Evolutionary conservation across 2,888 invertebrate species (phyloP).

Genomic region (Notocelia uddmanniana): DNA sequence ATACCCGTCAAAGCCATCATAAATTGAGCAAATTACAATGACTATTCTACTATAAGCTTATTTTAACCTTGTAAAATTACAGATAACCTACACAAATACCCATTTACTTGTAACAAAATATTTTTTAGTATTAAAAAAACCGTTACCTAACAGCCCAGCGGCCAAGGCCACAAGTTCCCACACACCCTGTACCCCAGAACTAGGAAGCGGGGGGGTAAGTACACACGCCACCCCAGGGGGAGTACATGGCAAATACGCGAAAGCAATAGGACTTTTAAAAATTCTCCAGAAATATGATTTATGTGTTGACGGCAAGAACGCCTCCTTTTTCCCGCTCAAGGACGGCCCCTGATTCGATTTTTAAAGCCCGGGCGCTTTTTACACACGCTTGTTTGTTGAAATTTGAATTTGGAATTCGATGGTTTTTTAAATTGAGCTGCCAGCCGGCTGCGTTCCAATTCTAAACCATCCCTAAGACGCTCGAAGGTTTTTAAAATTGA

Average conservation of each 20-base stretch:
- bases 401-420: slow-evolving; percentile 38
- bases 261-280: slow-evolving; percentile 87
- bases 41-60: no score
- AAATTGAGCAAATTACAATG: no score
- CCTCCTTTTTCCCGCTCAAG: slow-evolving; percentile 78
- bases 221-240: slow-evolving; percentile 77
- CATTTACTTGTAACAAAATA: no score
- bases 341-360: slow-evolving; percentile 85
- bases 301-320: slow-evolving; percentile 84
- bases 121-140: neutral
- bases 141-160: slow-evolving; percentile 11
- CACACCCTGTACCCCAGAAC: slow-evolving; percentile 65
- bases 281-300: slow-evolving; percentile 86
- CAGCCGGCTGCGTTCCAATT: neutral
- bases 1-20: no score
- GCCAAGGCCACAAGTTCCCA: slow-evolving; percentile 59
- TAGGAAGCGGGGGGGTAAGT: slow-evolving; percentile 86
- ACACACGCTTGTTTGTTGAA: slow-evolving; percentile 45
- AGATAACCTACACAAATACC: no score
- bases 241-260: slow-evolving; percentile 87
- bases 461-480: neutral
- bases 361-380: slow-evolving; percentile 73
- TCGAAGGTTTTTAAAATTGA: neutral
- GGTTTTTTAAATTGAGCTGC: slow-evolving; percentile 29
- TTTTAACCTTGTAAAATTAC: no score